Evolutionary conservation across 2,113 vertebrate species (phyloP).

Genomic region (Channa maculata): DNA sequence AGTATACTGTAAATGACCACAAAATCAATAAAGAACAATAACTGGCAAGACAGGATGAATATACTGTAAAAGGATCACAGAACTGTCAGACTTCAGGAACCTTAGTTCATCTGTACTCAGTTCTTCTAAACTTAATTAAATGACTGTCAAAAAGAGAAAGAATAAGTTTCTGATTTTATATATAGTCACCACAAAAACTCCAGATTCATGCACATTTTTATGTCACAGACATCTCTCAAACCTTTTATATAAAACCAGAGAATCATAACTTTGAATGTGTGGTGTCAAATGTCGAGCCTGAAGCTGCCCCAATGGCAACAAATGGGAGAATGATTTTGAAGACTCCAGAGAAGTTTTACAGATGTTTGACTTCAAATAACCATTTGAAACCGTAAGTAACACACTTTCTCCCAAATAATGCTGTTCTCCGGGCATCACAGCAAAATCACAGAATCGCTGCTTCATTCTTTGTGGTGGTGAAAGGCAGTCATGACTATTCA

Average conservation of each 20-base stretch:
- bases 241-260: background rate
- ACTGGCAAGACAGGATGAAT: no score
- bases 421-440: conserved; percentile 10
- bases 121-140: no score
- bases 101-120: no score
- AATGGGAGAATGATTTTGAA: conserved; percentile 27
- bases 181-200: background rate
- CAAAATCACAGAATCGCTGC: conserved; percentile 14
- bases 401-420: background rate
- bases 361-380: background rate
- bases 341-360: conserved; percentile 17
- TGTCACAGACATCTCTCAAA: background rate
- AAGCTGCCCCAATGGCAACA: conserved; percentile 5
- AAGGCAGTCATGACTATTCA: background rate
- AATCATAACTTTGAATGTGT: background rate
- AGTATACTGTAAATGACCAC: no score
- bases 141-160: no score
- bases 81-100: no score
- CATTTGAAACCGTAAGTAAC: conserved; percentile 12
- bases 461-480: conserved; percentile 21
- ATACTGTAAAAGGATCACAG: no score
- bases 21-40: no score
- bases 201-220: background rate
- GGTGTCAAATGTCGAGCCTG: background rate
- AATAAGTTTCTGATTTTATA: background rate